These are phyloP conservation scores for Spinibarbus caldwelli DNA, from an alignment of 2,797 vertebrate genomes.

Conservation along the genomic window DNA sequence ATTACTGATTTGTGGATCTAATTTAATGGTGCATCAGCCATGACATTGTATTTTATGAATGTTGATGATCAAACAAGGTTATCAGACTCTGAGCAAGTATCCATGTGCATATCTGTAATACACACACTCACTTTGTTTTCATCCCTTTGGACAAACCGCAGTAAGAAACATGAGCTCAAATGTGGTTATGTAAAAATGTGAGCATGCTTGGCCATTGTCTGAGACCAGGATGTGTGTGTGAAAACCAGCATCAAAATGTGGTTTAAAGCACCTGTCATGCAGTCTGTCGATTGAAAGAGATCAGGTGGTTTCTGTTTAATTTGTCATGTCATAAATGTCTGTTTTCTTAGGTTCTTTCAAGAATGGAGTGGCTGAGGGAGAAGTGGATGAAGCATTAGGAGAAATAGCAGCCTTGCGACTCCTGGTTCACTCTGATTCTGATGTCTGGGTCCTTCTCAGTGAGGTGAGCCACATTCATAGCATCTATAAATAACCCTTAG, in stretches of 20 bases:
- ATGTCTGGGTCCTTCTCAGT: conserved; percentile 73
- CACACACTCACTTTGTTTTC: neutral
- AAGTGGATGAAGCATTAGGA: conserved; percentile 56
- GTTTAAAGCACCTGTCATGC: too few relatives aligned
- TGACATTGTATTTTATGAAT: neutral
- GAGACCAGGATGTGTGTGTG: neutral
- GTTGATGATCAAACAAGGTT: neutral
- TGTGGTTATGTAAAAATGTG: conserved; percentile 3
- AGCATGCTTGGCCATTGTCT: neutral
- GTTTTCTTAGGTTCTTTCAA: conserved; percentile 67
- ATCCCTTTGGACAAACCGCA: neutral
- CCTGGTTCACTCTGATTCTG: conserved; percentile 65
- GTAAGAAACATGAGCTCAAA: neutral
- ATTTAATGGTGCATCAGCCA: neutral
- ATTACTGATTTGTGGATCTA: neutral
- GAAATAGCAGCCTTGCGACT: conserved; percentile 69
- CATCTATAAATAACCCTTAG: neutral
- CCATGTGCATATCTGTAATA: neutral
- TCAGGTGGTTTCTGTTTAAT: neutral
- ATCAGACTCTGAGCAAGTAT: neutral
- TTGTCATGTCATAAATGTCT: conserved; percentile 7
- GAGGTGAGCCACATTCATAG: conserved; percentile 64
- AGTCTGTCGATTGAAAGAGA: neutral
- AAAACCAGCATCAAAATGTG: neutral
- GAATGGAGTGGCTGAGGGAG: conserved; percentile 66